A percentile compares a stretch with the other conserved stretches of the same genome.
Conservation (phyloP, 2,888 invertebrate species). For the Lysandra coridon region DNA sequence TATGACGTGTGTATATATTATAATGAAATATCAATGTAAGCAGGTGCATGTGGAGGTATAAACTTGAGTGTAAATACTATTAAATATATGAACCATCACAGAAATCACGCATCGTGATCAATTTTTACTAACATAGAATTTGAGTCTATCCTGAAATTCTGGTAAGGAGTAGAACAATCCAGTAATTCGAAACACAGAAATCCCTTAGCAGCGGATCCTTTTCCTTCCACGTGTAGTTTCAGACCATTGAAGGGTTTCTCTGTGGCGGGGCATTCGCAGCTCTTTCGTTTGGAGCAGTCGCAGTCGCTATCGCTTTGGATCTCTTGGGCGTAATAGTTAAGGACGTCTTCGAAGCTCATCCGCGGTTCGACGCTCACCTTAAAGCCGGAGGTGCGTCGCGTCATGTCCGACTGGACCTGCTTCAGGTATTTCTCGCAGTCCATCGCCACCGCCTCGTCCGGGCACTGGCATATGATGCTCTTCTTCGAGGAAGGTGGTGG, state of each 20-base stretch:
- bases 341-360: conserved; percentile 52
- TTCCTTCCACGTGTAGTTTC: conserved; percentile 51
- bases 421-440: conserved; percentile 40
- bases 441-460: conserved; percentile 37
- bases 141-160: neutral
- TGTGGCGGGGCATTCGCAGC: conserved; percentile 36
- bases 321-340: conserved; percentile 45
- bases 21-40: neutral
- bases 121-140: neutral
- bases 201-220: conserved; percentile 51
- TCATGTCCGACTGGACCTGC: conserved; percentile 50
- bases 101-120: neutral
- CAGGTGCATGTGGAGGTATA: neutral
- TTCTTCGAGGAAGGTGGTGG: conserved; percentile 37
- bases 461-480: conserved; percentile 45
- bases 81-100: too few species aligned
- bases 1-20: neutral
- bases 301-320: conserved; percentile 34
- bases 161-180: neutral
- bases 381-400: conserved; percentile 56
- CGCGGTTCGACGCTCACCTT: conserved; percentile 47
- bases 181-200: conserved; percentile 50
- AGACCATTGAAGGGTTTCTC: conserved; percentile 41
- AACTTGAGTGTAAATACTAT: neutral
- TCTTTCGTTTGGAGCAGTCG: conserved; percentile 29